phyloP scores from a whole-genome alignment of 30 jellyfish, hydroid and myxozoan genomes.

The Morbakka virulenta region DNA sequence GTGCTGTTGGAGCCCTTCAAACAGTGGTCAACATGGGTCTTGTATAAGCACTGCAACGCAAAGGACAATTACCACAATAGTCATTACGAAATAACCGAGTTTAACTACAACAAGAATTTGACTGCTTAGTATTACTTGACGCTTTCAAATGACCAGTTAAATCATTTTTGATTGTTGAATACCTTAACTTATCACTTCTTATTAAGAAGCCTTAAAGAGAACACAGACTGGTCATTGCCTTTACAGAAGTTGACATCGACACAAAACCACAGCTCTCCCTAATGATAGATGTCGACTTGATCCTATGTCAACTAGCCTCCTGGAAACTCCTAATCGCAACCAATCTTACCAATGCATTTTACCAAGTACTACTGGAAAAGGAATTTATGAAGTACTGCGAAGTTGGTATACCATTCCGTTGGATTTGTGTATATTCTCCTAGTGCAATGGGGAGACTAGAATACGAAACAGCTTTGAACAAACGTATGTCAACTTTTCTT shows the following conservation, averaged over 20 bases:
- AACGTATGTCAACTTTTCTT: conserved; percentile 36
- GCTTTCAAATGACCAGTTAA: conserved; percentile 54
- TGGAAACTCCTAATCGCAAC: conserved; percentile 48
- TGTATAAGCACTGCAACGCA: conserved; percentile 47
- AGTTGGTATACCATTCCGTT: conserved; percentile 61
- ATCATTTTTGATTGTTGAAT: conserved; percentile 17
- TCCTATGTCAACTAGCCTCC: conserved; percentile 41
- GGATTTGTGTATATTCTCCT: conserved; percentile 49
- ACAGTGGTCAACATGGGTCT: conserved; percentile 69
- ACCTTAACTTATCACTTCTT: conserved; percentile 60
- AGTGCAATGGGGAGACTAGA: conserved; percentile 76
- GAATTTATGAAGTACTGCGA: conserved; percentile 65
- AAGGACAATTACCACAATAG: conserved; percentile 52
- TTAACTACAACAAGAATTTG: conserved; percentile 38
- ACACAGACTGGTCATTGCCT: conserved; percentile 56
- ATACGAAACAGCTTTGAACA: conserved; percentile 65
- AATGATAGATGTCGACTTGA: conserved; percentile 59
- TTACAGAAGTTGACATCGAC: conserved; percentile 45
- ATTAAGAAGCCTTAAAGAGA: conserved; percentile 63
- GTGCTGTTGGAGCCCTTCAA: conserved; percentile 46
- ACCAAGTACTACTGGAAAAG: conserved; percentile 50
- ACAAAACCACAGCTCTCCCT: conserved; percentile 67
- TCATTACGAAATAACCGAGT: conserved; percentile 18
- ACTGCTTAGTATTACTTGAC: conserved; percentile 30
- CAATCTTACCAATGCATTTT: conserved; percentile 48